These are phyloP conservation scores for Microtus richardsoni DNA, from an alignment of 2,113 vertebrate genomes.

Conservation along the genomic window DNA sequence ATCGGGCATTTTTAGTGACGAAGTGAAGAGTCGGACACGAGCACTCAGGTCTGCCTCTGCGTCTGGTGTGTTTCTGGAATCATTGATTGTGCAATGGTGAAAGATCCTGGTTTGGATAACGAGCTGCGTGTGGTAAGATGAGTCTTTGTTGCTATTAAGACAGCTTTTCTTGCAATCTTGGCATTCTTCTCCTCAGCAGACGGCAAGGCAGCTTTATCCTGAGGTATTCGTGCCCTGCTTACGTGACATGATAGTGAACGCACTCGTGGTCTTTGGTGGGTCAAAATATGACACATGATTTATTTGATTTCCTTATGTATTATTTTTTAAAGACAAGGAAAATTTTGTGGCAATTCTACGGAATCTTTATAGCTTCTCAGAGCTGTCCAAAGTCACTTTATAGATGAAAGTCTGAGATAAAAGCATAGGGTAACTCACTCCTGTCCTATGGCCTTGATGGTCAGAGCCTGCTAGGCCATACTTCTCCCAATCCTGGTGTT, in stretches of 20 bases:
- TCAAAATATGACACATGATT: neutral
- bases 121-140: neutral
- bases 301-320: neutral
- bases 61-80: neutral
- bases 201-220: neutral
- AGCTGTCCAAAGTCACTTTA: neutral
- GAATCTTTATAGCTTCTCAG: neutral
- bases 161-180: neutral
- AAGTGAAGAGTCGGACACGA: neutral
- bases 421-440: neutral
- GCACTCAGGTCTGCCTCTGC: neutral
- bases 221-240: neutral
- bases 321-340: neutral
- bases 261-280: neutral
- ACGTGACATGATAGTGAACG: neutral
- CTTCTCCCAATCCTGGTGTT: neutral
- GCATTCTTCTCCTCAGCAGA: neutral
- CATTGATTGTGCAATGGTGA: neutral
- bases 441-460: neutral
- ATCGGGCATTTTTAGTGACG: neutral
- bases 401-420: neutral
- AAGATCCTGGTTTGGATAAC: constrained; percentile 24
- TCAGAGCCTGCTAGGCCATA: neutral
- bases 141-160: neutral
- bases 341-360: constrained; percentile 17